These are phyloP conservation scores for Prionace glauca DNA, from an alignment of 2,797 vertebrate species.

Conservation along the genomic window DNA sequence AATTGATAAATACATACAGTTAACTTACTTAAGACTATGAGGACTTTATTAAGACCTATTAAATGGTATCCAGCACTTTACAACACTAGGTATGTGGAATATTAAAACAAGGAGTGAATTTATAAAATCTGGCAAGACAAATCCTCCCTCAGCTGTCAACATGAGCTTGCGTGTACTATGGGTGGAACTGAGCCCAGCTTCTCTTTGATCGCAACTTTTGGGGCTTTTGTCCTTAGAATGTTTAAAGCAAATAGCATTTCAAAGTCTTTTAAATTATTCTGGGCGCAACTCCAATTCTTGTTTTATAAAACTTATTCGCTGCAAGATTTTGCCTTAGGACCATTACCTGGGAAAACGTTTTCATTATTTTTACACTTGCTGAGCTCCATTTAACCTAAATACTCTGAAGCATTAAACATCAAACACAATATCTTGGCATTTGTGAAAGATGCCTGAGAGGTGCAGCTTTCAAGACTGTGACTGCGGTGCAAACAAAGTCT, in stretches of 20 bases:
- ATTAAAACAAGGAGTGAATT: background rate
- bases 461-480: slow-evolving; percentile 49
- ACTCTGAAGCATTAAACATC: slow-evolving; percentile 46
- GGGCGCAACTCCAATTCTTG: background rate
- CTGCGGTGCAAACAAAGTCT: slow-evolving; percentile 56
- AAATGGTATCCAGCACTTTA: background rate
- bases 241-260: slow-evolving; percentile 13
- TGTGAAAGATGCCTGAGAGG: slow-evolving; percentile 46
- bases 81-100: too few species aligned
- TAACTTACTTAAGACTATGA: too few species aligned
- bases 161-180: background rate
- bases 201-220: slow-evolving; percentile 8
- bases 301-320: background rate
- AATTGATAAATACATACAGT: too few species aligned
- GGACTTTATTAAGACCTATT: too few species aligned
- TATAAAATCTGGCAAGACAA: background rate
- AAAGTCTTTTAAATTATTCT: slow-evolving; percentile 34
- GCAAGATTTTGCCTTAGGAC: background rate
- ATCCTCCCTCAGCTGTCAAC: background rate
- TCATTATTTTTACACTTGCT: slow-evolving; percentile 47
- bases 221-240: background rate
- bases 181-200: background rate
- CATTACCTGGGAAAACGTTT: background rate
- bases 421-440: slow-evolving; percentile 42
- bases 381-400: slow-evolving; percentile 47